Base-by-base conservation (phyloP, 2,113 vertebrate genomes). In the Sapayoa aenigma region DNA sequence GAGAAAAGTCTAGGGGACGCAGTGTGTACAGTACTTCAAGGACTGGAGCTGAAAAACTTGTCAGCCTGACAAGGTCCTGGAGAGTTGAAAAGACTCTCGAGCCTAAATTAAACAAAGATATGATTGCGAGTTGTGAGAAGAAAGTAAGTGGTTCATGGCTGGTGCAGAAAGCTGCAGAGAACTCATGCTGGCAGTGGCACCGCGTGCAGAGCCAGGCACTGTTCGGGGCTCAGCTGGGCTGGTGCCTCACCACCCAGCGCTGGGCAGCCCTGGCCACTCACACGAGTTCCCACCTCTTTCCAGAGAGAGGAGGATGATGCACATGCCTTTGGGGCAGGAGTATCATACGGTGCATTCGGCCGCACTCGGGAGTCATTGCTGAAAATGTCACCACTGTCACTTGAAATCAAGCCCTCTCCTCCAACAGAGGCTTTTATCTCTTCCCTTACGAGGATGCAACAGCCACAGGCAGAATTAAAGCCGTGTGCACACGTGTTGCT, bases 351-450 rank as follows among this genome's bases (percentile, higher is more conserved):
- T 3, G 1, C 60, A 39, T 67, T 67, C 78, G 47, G 63, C 67
- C 2, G 1, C 84, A 49, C 63, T 94, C 3, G 3, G 84, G 67
- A 66, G 58, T 35, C 33, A 16, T 55, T 79, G 92, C 73, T 60
- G 86, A 83, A 90, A 93, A 94, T 95, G 69, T 93, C 73, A 91
- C 58, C 30, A 18, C 53, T 74, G 94, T 63, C 82, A 69, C 75
- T 95, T 89, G 92, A 95, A 95, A 96, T 86, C 91, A 95, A 84
- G 37, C 35, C 53, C 41, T 71, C 65, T 88, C 58, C 60, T 83
- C 76, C 90, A 12, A 3, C 1, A 30, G 60, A 91, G 69, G 75
- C 52, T 65, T 82, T 92, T 75, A 73, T 52, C 91, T 92, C 78
- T 93, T 89, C 16, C 59, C 69, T 77, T 84, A 19, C 0, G 11